These are phyloP conservation scores for Sebastes itinus DNA, from an alignment of 2,797 vertebrate species.

Conservation along the genomic window DNA sequence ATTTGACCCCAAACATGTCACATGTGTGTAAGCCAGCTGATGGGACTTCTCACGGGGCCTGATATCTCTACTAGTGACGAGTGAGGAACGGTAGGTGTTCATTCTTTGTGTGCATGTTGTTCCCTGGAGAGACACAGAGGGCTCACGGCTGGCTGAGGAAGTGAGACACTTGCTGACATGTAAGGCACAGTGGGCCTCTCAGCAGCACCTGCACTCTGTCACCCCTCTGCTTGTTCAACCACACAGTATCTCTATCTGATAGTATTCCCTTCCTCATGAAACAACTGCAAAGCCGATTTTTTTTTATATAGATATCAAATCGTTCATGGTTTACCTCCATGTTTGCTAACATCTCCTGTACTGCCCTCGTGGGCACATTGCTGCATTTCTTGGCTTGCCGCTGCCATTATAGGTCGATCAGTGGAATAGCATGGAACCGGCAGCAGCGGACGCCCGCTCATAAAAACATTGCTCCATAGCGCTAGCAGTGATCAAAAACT, in stretches of 20 bases:
- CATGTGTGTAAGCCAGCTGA: conserved; percentile 45
- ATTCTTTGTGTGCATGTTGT: conserved; percentile 12
- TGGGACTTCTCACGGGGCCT: conserved; percentile 40
- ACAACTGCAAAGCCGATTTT: neutral
- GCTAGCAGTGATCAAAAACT: neutral
- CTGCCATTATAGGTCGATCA: neutral
- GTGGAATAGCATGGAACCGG: neutral
- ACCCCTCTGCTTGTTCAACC: conserved; percentile 1
- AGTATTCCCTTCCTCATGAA: neutral
- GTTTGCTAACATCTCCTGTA: neutral
- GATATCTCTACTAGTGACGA: conserved; percentile 40
- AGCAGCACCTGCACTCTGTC: neutral
- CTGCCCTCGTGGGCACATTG: neutral
- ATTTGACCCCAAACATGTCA: conserved; percentile 68
- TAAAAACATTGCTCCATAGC: neutral
- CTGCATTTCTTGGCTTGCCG: neutral
- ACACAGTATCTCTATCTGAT: neutral
- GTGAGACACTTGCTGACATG: neutral
- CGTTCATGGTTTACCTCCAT: neutral
- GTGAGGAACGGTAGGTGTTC: conserved; percentile 41
- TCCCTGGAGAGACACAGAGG: conserved; percentile 1
- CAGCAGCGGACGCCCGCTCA: neutral
- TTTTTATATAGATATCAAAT: neutral
- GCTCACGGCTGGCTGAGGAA: neutral
- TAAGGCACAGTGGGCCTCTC: neutral